Percentiles rank a stretch among this genome's conserved stretches.
Conservation (phyloP, 2,888 invertebrate genomes). For the Hipparchia sbordonii region DNA sequence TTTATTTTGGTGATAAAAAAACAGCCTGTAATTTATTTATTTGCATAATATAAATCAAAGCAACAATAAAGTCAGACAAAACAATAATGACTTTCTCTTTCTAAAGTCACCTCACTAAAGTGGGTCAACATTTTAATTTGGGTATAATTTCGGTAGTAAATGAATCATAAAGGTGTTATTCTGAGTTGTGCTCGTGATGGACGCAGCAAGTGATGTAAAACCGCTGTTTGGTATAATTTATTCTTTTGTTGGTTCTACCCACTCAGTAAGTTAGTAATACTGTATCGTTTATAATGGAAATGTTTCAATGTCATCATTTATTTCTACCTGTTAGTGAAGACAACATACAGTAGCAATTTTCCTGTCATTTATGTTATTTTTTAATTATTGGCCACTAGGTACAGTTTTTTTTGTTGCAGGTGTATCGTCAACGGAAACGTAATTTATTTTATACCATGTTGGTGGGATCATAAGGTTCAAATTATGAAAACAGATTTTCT, state of each 20-base stretch:
- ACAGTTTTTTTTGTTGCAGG: background rate
- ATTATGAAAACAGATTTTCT: too few relatives aligned
- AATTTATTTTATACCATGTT: too few relatives aligned
- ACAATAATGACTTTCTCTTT: constrained; percentile 44
- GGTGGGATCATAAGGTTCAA: too few relatives aligned
- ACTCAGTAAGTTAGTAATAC: constrained; percentile 27
- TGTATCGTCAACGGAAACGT: too few relatives aligned
- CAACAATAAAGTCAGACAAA: constrained; percentile 33
- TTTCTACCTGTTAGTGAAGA: constrained; percentile 1
- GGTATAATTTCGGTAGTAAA: constrained; percentile 43
- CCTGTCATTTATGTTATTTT: background rate
- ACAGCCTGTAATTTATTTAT: constrained; percentile 15
- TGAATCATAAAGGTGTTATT: constrained; percentile 44
- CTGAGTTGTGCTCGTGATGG: constrained; percentile 29
- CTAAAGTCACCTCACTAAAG: constrained; percentile 39
- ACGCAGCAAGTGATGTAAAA: constrained; percentile 33
- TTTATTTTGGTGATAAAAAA: constrained; percentile 21
- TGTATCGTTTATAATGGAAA: constrained; percentile 22
- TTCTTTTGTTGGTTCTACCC: constrained; percentile 38
- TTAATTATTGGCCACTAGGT: background rate
- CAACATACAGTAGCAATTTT: constrained; percentile 19
- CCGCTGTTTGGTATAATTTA: constrained; percentile 32
- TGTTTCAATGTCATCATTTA: constrained; percentile 19
- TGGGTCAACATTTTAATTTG: constrained; percentile 43
- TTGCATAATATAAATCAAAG: constrained; percentile 21